These are phyloP conservation scores for Clarias batrachus DNA, from an alignment of 2,113 vertebrate species.

Conservation along the genomic window DNA sequence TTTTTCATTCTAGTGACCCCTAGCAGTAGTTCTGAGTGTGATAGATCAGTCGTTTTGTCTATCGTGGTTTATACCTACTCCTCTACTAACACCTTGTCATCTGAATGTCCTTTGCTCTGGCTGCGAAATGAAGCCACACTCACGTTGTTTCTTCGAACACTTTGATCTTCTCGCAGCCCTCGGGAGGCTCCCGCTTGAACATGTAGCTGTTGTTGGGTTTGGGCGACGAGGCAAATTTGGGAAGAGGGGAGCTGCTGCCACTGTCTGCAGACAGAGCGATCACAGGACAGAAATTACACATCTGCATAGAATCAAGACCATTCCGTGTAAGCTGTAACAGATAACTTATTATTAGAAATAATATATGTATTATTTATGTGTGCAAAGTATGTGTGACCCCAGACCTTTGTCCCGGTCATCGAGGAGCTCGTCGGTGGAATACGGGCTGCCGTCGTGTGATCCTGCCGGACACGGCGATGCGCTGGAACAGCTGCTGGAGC, in stretches of 20 bases:
- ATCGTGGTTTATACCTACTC: neutral
- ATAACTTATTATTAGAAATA: neutral
- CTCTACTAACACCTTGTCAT: neutral
- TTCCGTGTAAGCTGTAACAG: neutral
- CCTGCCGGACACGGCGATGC: constrained; percentile 84
- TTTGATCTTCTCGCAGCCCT: constrained; percentile 99
- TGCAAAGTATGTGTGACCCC: neutral
- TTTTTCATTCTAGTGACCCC: no score
- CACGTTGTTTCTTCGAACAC: constrained; percentile 98
- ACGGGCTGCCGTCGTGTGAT: constrained; percentile 94
- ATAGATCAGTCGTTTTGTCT: no score
- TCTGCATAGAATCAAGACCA: neutral
- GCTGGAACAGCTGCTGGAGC: constrained; percentile 86
- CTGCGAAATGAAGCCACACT: constrained; percentile 60
- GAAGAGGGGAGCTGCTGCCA: constrained; percentile 96
- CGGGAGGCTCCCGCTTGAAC: constrained; percentile 98
- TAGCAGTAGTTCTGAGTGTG: no score
- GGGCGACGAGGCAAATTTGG: constrained; percentile 97
- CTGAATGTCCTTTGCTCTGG: neutral
- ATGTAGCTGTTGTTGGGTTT: constrained; percentile 99
- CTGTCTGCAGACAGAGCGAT: constrained; percentile 84
- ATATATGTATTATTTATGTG: neutral
- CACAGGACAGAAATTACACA: constrained; percentile 15
- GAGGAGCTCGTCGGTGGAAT: constrained; percentile 89
- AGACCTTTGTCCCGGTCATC: constrained; percentile 97